Base-by-base conservation (phyloP, 2,113 vertebrate genomes). In the Morone chrysops region DNA sequence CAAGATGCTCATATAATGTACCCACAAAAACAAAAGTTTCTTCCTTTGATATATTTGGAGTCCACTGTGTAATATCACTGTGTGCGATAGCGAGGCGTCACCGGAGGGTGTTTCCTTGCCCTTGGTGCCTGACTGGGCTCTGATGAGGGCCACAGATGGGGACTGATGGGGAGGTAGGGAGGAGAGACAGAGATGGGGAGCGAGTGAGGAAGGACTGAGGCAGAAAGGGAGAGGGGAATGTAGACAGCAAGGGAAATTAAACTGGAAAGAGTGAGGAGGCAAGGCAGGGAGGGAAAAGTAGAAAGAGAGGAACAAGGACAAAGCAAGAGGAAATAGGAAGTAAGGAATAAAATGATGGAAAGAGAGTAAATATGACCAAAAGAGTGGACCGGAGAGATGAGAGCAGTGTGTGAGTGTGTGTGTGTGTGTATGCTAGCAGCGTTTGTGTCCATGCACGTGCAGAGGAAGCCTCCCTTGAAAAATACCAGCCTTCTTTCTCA, bases 21-120 rank as follows among this genome's bases (percentile, higher is more conserved):
- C 3, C 11, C 14, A 66, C n/a, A 47, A 50, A 69, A 22, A 17
- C 16, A 53, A 66, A 51, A 31, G 51, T 36, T 59, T 70, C 38
- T 60, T 53, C 18, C 43, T 56, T 43, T 2, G 41, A 75, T 16
- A 51, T 74, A 51, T 67, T 71, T 62, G 45, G 36, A 61, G 69
- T 61, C 25, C 43, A 66, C 60, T 1, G n/a, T 53, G 56, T 87
- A 50, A 78, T 78, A 77, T 85, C 65, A 83, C 17, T 10, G 57
- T 47, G 75, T 38, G 69, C 20, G 17, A 79, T 79, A 89, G 69
- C 40, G 20, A 71, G 68, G 81, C 77, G 36, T 85, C 75, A 71
- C 78, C n/a, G 3, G 61, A 87, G 70, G 81, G 86, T 71, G 61
- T 86, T 81, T 86, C 73, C 68, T 78, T 88, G 87, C 79, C 89